A percentile compares a stretch with the other conserved stretches of the same genome.
Evolutionary conservation across 2,797 vertebrate species (phyloP).

Genomic region (Cuniculus paca): DNA sequence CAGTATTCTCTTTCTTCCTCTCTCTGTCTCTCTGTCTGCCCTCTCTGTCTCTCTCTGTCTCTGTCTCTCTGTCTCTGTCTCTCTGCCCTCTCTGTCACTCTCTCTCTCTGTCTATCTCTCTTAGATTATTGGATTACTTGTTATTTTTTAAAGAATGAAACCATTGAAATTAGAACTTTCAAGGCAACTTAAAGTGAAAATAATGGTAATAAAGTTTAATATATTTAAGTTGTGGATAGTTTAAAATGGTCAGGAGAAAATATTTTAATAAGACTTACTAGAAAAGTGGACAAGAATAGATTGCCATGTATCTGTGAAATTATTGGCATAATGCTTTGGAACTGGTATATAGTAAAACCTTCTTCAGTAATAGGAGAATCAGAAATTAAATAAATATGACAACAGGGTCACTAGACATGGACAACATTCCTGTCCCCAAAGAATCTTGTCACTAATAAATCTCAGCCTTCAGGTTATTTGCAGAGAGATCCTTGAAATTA

Average conservation of each 20-base stretch:
- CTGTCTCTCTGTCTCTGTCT: too few species aligned
- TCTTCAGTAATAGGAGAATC: slow-evolving; percentile 58
- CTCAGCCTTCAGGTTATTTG: slow-evolving; percentile 42
- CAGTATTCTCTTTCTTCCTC: not conserved
- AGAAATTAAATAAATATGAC: slow-evolving; percentile 72
- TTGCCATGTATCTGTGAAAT: slow-evolving; percentile 64
- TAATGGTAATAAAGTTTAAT: not conserved
- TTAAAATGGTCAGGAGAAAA: slow-evolving; percentile 67
- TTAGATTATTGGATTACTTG: not conserved
- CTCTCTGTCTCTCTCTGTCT: not conserved
- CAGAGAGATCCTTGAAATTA: slow-evolving; percentile 69
- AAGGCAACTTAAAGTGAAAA: slow-evolving; percentile 17
- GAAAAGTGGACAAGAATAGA: slow-evolving; percentile 33
- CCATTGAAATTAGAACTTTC: not conserved
- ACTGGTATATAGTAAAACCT: slow-evolving; percentile 68
- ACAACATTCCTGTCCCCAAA: not conserved
- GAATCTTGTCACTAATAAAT: slow-evolving; percentile 26
- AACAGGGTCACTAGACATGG: slow-evolving; percentile 15
- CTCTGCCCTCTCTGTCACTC: too few species aligned
- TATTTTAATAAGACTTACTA: slow-evolving; percentile 37
- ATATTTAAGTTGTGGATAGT: not conserved
- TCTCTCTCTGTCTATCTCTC: not conserved
- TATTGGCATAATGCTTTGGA: slow-evolving; percentile 59
- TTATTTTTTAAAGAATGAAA: not conserved
- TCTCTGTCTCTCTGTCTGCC: not conserved